Evolutionary conservation across 2,888 invertebrate genomes (phyloP).

Genomic region (Petrolisthes manimaculis): DNA sequence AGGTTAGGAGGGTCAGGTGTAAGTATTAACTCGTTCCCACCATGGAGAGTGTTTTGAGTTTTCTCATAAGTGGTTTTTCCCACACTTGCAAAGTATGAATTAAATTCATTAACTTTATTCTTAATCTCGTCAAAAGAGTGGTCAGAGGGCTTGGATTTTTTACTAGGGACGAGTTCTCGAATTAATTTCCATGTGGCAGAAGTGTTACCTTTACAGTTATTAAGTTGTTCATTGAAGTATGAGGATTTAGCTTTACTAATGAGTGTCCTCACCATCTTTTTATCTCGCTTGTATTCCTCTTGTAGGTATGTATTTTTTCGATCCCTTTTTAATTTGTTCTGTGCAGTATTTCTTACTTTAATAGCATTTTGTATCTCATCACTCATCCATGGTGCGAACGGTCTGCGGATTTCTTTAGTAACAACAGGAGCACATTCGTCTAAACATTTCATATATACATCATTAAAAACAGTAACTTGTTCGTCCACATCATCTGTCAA

Average conservation of each 20-base stretch:
- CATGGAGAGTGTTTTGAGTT: not conserved
- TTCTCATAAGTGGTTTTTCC: not conserved
- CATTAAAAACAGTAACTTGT: not conserved
- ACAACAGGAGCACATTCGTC: not conserved
- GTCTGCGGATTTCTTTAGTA: not conserved
- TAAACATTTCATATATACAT: not conserved
- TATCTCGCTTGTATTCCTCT: not conserved
- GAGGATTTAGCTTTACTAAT: not conserved
- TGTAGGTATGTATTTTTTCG: not conserved
- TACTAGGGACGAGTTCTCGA: not conserved
- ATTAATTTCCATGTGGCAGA: conserved; percentile 7
- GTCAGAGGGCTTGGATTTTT: not conserved
- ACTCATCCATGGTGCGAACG: conserved; percentile 19
- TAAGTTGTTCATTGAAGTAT: not conserved
- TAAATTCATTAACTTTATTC: not conserved
- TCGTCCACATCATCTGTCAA: not conserved
- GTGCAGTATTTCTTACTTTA: not conserved
- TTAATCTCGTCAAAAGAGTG: not conserved
- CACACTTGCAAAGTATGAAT: not conserved
- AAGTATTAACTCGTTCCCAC: not conserved
- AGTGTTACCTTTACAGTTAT: conserved; percentile 6
- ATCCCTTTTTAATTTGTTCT: not conserved
- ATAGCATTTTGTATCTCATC: conserved; percentile 8
- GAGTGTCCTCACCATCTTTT: not conserved
- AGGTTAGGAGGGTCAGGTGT: too few species aligned